A percentile compares a stretch with the other conserved stretches of the same genome.
Conservation (phyloP, 2,888 invertebrate species). For the Ceratothoa steindachneri region DNA sequence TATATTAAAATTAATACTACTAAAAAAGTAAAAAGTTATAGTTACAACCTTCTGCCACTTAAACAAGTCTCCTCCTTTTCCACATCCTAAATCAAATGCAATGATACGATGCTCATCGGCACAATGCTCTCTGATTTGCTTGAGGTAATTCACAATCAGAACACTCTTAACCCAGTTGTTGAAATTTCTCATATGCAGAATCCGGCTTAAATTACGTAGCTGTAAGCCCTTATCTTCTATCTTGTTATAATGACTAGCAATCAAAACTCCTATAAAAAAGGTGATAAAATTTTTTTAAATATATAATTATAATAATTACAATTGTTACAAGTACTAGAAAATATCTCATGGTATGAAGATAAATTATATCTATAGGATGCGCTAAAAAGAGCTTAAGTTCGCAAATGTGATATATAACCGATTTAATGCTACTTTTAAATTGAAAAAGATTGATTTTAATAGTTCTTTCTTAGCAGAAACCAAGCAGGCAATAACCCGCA, state of each 20-base stretch:
- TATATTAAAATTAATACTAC: too few species aligned
- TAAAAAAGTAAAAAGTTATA: not conserved
- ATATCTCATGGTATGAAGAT: too few species aligned
- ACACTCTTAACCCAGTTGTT: slow-evolving; percentile 99
- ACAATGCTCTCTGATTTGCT: slow-evolving; percentile 27
- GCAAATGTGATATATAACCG: too few species aligned
- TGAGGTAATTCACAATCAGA: slow-evolving; percentile 69
- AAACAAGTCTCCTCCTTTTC: slow-evolving; percentile 96
- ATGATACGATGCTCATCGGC: slow-evolving; percentile 54
- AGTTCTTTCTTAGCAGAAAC: too few species aligned
- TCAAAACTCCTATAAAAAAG: slow-evolving; percentile 54
- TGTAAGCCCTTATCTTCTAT: slow-evolving; percentile 75
- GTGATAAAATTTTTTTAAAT: too few species aligned
- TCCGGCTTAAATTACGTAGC: slow-evolving; percentile 79
- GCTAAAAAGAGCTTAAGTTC: too few species aligned
- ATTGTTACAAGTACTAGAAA: too few species aligned
- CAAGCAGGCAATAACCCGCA: too few species aligned
- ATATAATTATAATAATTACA: too few species aligned
- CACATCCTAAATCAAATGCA: slow-evolving; percentile 92
- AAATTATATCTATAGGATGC: too few species aligned
- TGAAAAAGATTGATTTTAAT: too few species aligned
- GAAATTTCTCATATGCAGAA: slow-evolving; percentile 90
- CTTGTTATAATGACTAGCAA: slow-evolving; percentile 91
- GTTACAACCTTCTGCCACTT: slow-evolving; percentile 77
- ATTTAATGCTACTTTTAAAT: too few species aligned